A percentile compares a stretch with the other conserved stretches of the same genome.
phyloP scores from a whole-genome alignment of 1,140 invertebrate genomes.

The Drosophila seguyi region DNA sequence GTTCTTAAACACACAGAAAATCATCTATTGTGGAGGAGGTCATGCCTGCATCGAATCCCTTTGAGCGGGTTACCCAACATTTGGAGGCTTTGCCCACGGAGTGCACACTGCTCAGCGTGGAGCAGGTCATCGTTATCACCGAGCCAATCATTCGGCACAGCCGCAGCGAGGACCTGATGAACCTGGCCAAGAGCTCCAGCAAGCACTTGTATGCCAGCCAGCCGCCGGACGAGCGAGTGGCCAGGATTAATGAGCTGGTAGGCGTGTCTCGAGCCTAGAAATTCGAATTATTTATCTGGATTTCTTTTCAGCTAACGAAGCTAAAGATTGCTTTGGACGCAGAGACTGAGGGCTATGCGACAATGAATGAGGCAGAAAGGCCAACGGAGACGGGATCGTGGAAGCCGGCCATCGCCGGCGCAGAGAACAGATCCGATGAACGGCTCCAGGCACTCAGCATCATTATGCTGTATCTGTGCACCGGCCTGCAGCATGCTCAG shows the following conservation, averaged over 20 bases:
- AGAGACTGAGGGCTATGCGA: constrained; percentile 78
- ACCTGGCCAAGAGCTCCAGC: constrained; percentile 91
- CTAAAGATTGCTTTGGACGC: constrained; percentile 76
- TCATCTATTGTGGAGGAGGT: constrained; percentile 68
- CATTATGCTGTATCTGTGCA: constrained; percentile 92
- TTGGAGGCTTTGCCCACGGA: constrained; percentile 73
- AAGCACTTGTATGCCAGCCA: constrained; percentile 89
- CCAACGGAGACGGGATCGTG: constrained; percentile 84
- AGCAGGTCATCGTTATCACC: constrained; percentile 72
- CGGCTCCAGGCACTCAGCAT: constrained; percentile 92
- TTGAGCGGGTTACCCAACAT: constrained; percentile 71
- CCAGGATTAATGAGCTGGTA: constrained; percentile 90
- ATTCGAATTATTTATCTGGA: neutral
- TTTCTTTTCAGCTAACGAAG: constrained; percentile 65
- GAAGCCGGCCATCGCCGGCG: constrained; percentile 86
- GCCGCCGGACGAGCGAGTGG: constrained; percentile 87
- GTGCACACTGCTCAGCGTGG: constrained; percentile 54
- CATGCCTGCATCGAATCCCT: constrained; percentile 56
- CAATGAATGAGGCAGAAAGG: constrained; percentile 86
- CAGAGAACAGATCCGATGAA: constrained; percentile 88
- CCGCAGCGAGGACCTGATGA: constrained; percentile 89
- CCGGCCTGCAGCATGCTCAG: constrained; percentile 89
- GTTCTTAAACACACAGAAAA: constrained; percentile 59
- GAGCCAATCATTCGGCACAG: constrained; percentile 71
- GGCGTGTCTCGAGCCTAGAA: constrained; percentile 21